These are phyloP conservation scores for Phalacrocorax aristotelis DNA, from an alignment of 2,113 vertebrate species.

Conservation along the genomic window DNA sequence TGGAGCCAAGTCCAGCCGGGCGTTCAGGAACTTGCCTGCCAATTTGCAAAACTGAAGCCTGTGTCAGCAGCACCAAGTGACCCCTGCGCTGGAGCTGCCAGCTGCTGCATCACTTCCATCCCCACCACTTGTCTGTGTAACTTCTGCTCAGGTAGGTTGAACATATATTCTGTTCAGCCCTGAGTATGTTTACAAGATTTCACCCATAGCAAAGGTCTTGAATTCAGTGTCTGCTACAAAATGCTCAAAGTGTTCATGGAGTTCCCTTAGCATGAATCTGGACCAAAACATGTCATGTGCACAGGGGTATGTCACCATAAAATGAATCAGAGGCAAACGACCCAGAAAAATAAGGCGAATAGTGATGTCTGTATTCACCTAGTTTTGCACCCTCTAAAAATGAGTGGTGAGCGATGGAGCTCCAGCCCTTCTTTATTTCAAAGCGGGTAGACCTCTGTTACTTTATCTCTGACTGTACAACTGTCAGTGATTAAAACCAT, in stretches of 20 bases:
- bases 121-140: background rate
- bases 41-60: background rate
- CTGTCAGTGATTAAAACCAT: background rate
- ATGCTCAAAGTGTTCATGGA: background rate
- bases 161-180: background rate
- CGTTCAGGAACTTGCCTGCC: background rate
- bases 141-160: background rate
- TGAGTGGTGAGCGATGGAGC: background rate
- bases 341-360: background rate
- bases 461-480: background rate
- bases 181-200: accelerated
- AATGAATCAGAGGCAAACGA: background rate
- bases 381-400: background rate
- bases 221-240: background rate
- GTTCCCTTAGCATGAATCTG: background rate
- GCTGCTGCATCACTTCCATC: background rate
- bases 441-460: background rate
- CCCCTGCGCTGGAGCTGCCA: background rate
- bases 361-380: background rate
- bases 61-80: background rate
- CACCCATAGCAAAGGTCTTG: background rate
- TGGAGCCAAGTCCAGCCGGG: background rate
- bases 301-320: background rate
- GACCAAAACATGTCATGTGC: background rate
- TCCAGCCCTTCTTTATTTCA: background rate